These are phyloP conservation scores for Berghia stephanieae DNA, from an alignment of 1,140 invertebrate species.

Conservation along the genomic window DNA sequence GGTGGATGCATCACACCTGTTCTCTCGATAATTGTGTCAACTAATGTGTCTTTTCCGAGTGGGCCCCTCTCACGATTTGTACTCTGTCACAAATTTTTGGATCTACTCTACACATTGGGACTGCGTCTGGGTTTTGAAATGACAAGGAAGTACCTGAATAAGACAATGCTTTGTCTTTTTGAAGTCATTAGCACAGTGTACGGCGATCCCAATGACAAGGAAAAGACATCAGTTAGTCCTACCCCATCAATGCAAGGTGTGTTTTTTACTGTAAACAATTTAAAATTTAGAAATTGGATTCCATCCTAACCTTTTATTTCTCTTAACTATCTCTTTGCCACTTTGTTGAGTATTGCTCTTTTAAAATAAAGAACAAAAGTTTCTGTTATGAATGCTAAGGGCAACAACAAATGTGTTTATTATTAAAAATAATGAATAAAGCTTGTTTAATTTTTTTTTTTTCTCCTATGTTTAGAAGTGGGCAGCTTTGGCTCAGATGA, in stretches of 20 bases:
- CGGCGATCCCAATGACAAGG: slow-evolving; percentile 13
- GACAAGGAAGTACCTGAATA: slow-evolving; percentile 81
- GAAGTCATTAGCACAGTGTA: slow-evolving; percentile 85
- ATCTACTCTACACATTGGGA: slow-evolving; percentile 81
- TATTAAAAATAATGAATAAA: too few species aligned
- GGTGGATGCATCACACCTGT: slow-evolving; percentile 82
- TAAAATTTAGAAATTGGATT: too few species aligned
- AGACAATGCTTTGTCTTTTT: slow-evolving; percentile 80
- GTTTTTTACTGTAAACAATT: not conserved
- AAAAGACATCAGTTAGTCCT: not conserved
- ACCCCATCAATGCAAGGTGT: not conserved
- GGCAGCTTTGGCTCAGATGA: slow-evolving; percentile 45
- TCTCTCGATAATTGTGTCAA: slow-evolving; percentile 70
- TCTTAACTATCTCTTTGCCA: too few species aligned
- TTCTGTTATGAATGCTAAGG: too few species aligned
- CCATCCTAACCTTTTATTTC: too few species aligned
- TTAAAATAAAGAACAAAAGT: too few species aligned
- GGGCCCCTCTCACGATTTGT: slow-evolving; percentile 78
- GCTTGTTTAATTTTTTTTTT: too few species aligned
- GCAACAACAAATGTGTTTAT: too few species aligned
- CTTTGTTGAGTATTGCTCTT: too few species aligned
- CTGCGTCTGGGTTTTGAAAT: slow-evolving; percentile 84
- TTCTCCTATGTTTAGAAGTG: too few species aligned
- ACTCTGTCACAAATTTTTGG: slow-evolving; percentile 82
- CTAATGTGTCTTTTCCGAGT: slow-evolving; percentile 80